A percentile compares a stretch with the other conserved stretches of the same genome.
phyloP scores from a whole-genome alignment of 2,797 vertebrate species.

The Poeciliopsis turneri region DNA sequence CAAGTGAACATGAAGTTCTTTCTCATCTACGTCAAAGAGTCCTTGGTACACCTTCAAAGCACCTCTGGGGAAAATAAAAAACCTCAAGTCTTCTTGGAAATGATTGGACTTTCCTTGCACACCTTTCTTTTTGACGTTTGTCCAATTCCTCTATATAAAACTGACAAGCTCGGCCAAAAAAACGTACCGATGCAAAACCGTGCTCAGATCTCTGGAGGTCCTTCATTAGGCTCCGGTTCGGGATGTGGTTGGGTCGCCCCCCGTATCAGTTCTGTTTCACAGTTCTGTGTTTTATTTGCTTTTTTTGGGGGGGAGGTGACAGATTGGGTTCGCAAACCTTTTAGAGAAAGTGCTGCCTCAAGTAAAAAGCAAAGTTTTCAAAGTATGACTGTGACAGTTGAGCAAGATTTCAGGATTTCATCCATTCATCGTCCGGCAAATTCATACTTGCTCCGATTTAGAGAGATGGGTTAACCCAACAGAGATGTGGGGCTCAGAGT shows the following conservation, averaged over 20 bases:
- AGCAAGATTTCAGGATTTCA: background rate
- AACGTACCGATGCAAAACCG: background rate
- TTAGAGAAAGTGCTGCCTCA: background rate
- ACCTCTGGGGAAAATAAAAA: conserved; percentile 1
- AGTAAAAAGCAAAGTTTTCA: background rate
- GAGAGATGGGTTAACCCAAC: background rate
- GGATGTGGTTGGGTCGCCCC: background rate
- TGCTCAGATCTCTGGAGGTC: background rate
- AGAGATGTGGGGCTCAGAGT: background rate
- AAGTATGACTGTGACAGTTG: background rate
- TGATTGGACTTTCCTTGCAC: conserved; percentile 1
- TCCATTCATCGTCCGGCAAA: background rate
- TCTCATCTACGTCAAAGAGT: conserved; percentile 4
- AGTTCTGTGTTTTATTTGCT: background rate
- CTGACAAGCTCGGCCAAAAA: background rate
- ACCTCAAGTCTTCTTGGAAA: conserved; percentile 6
- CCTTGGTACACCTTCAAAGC: conserved; percentile 3
- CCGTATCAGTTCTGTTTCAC: background rate
- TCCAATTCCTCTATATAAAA: conserved; percentile 6
- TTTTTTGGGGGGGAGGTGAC: background rate
- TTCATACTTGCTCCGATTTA: background rate
- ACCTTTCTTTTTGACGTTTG: background rate
- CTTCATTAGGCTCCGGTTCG: conserved; percentile 2
- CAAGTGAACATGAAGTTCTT: conserved; percentile 22
- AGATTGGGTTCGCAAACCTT: background rate